Base-by-base conservation (phyloP, 1,140 invertebrate genomes). In the Papilio xuthus region DNA sequence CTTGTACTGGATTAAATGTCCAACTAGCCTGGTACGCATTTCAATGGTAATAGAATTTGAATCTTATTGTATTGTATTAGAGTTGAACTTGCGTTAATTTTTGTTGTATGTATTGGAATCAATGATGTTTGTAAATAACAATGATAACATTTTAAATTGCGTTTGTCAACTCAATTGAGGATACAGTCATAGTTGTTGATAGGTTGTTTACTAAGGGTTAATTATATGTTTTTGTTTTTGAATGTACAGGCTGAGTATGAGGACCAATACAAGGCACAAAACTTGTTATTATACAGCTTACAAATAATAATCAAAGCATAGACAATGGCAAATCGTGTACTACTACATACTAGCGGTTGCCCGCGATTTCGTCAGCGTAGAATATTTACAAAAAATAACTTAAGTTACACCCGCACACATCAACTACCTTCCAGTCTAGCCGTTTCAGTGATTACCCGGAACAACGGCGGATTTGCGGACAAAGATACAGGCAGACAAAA, bases 1-100 rank as follows among this genome's bases (percentile, higher is more conserved):
- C 63, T 74, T 83, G 72, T 80, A 78, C 77, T 78, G 70, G 79
- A 82, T 80, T 85, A 84, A 85, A 84, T 84, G 82, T 72, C 81
- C 77, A 79, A 81, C 81, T 72, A 73, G 77, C 67, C 13, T 15
- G 80, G 81, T 84, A 82, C 81, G 81, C 80, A n/a, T 23, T 32
- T 37, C 13, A 32, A 20, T 41, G 32, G 10, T 83, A 79, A 79
- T 82, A 76, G 77, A 78, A 81, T 69, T 79, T 79, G 13, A 67
- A 60, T 23, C 77, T 84, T 80, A 75, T 79, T 60, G 41, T 28
- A 8, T 79, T 32, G 73, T 69, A 67, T 83, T 83, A 85, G 79
- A 60, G 69, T 53, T 53, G 18, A 8, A 20, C 13, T 15, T 67
- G 6, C 0, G 70, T 67, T 53, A 18, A 9, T 13, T 28, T 77